These are phyloP conservation scores for Astyanax mexicanus DNA, from an alignment of 2,797 vertebrate species.

Conservation along the genomic window DNA sequence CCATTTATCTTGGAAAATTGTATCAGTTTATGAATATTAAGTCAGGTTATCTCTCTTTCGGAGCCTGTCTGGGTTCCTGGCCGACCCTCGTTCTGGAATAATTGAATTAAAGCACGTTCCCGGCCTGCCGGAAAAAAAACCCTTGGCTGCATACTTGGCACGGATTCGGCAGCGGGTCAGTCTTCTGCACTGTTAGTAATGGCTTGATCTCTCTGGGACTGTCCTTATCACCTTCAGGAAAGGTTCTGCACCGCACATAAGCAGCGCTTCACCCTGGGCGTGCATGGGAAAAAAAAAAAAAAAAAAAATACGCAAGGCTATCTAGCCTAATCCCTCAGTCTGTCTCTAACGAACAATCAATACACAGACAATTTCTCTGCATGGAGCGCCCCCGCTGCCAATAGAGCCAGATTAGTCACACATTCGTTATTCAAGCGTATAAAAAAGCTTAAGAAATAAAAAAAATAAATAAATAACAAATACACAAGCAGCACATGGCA, in stretches of 20 bases:
- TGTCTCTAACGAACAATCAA: conserved; percentile 51
- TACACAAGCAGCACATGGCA: conserved; percentile 19
- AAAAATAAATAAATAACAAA: neutral
- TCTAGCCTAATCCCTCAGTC: conserved; percentile 38
- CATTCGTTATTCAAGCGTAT: conserved; percentile 40
- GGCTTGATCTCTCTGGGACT: conserved; percentile 42
- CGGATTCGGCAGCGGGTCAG: conserved; percentile 12
- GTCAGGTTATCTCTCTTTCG: conserved; percentile 21
- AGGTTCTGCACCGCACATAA: conserved; percentile 25
- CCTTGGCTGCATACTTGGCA: conserved; percentile 24
- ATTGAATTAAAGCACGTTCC: conserved; percentile 41
- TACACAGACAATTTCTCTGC: conserved; percentile 41
- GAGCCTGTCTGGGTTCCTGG: conserved; percentile 2
- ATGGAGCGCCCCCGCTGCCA: conserved; percentile 31
- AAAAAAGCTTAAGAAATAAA: conserved; percentile 34
- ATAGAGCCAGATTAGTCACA: conserved; percentile 45
- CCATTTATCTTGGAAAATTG: conserved; percentile 40
- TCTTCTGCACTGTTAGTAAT: conserved; percentile 23
- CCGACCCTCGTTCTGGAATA: conserved; percentile 34
- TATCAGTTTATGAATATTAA: conserved; percentile 52
- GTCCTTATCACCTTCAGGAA: conserved; percentile 31
- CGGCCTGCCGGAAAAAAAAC: conserved; percentile 23
- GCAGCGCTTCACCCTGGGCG: conserved; percentile 5
- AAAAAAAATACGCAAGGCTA: conserved; percentile 31
- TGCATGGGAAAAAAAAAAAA: neutral